These are phyloP conservation scores for Acronicta aceris DNA, from an alignment of 2,888 invertebrate species.

Conservation along the genomic window DNA sequence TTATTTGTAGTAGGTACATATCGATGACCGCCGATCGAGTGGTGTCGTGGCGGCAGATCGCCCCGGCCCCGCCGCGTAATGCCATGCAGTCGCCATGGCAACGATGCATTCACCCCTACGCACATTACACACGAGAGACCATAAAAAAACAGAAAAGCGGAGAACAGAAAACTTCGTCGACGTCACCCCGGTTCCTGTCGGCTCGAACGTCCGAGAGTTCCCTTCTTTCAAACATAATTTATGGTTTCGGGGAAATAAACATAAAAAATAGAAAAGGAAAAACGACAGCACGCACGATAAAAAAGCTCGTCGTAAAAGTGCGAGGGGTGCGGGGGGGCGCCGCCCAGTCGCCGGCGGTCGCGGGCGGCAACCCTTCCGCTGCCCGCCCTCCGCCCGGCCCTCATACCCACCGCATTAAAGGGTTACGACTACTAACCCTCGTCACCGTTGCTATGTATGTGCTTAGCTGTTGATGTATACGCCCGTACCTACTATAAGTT, in stretches of 20 bases:
- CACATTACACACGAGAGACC: conserved; percentile 78
- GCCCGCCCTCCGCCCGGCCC: conserved; percentile 77
- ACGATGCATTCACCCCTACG: conserved; percentile 82
- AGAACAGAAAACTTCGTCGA: conserved; percentile 83
- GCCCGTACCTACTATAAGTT: conserved; percentile 29
- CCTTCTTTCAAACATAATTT: conserved; percentile 90
- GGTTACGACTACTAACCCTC: conserved; percentile 86
- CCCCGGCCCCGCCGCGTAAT: conserved; percentile 74
- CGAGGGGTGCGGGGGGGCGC: conserved; percentile 74
- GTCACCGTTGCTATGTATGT: conserved; percentile 58
- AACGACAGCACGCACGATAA: conserved; percentile 89
- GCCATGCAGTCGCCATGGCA: conserved; percentile 84
- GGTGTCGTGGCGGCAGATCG: conserved; percentile 47
- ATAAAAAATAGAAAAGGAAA: conserved; percentile 90
- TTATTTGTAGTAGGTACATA: conserved; percentile 71
- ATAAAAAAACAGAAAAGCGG: conserved; percentile 84
- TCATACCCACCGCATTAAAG: conserved; percentile 79
- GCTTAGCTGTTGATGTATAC: conserved; percentile 52
- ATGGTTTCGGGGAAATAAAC: conserved; percentile 90
- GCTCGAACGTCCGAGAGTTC: conserved; percentile 87
- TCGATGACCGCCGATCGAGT: conserved; percentile 61
- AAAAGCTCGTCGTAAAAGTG: conserved; percentile 88
- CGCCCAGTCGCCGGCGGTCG: conserved; percentile 67
- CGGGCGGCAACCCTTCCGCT: conserved; percentile 87
- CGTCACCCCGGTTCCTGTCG: conserved; percentile 87